Evolutionary conservation across 2,797 vertebrate genomes (phyloP).

Genomic region (Adelosebastes latens): DNA sequence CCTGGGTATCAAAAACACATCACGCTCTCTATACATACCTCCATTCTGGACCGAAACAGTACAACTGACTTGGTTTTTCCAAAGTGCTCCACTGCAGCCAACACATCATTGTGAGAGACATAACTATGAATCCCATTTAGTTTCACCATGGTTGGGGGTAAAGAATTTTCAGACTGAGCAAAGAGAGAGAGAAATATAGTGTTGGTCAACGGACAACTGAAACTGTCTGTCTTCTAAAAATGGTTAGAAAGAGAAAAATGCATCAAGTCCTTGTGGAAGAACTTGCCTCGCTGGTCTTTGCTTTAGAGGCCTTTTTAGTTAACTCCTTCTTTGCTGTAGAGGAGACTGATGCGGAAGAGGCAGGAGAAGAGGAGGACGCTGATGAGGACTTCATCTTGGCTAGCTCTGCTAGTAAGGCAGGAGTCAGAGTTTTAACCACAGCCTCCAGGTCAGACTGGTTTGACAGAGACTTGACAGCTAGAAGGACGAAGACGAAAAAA

Average conservation of each 20-base stretch:
- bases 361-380: background rate
- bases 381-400: slow-evolving; percentile 80
- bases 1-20: too few species aligned
- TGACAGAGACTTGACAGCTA: slow-evolving; percentile 61
- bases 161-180: slow-evolving; percentile 20
- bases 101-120: slow-evolving; percentile 77
- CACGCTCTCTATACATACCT: slow-evolving; percentile 32
- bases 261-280: background rate
- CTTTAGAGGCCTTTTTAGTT: background rate
- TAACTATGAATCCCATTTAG: background rate
- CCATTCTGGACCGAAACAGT: slow-evolving; percentile 57
- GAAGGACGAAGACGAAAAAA: background rate
- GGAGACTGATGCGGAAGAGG: background rate
- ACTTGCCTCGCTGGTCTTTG: background rate
- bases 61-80: slow-evolving; percentile 87
- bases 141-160: slow-evolving; percentile 42
- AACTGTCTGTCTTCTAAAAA: too few species aligned
- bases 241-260: background rate
- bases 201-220: too few species aligned
- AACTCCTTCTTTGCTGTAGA: background rate
- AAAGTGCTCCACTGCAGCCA: slow-evolving; percentile 80
- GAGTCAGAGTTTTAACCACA: slow-evolving; percentile 83
- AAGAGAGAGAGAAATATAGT: background rate
- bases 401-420: slow-evolving; percentile 81
- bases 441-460: slow-evolving; percentile 73